Evolutionary conservation across 1,140 invertebrate species (phyloP).

Genomic region (Plectrocnemia conspersa): DNA sequence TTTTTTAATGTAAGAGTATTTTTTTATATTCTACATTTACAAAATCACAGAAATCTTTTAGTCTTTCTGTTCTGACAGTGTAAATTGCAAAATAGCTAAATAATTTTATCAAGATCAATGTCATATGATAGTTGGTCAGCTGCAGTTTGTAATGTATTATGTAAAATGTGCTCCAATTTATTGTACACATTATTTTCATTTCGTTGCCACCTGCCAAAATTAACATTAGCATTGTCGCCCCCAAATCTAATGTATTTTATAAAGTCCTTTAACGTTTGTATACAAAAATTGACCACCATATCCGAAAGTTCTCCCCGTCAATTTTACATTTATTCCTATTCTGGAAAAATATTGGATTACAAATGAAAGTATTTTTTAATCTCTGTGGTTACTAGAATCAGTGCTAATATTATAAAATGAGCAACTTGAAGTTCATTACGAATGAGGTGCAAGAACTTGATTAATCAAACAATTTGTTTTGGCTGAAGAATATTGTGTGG

Average conservation of each 20-base stretch:
- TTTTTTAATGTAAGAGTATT: too few species aligned
- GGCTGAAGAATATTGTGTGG: constrained; percentile 8
- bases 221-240: constrained; percentile 11
- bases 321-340: constrained; percentile 7
- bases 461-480: constrained; percentile 6
- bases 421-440: constrained; percentile 7
- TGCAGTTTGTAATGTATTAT: constrained; percentile 8
- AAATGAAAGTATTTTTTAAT: constrained; percentile 8
- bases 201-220: constrained; percentile 3
- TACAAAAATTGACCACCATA: constrained; percentile 8
- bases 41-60: constrained; percentile 7
- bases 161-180: constrained; percentile 9
- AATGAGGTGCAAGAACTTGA: constrained; percentile 9
- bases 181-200: constrained; percentile 7
- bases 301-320: constrained; percentile 2
- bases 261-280: constrained; percentile 5
- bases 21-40: too few species aligned
- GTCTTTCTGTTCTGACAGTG: constrained; percentile 6
- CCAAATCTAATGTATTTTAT: constrained; percentile 8
- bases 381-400: constrained; percentile 4
- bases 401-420: constrained; percentile 5
- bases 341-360: constrained; percentile 9
- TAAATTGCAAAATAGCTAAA: constrained; percentile 5
- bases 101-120: constrained; percentile 2
- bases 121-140: constrained; percentile 9